Evolutionary conservation across 1,140 invertebrate species (phyloP).

Genomic region (Neodiprion lecontei): DNA sequence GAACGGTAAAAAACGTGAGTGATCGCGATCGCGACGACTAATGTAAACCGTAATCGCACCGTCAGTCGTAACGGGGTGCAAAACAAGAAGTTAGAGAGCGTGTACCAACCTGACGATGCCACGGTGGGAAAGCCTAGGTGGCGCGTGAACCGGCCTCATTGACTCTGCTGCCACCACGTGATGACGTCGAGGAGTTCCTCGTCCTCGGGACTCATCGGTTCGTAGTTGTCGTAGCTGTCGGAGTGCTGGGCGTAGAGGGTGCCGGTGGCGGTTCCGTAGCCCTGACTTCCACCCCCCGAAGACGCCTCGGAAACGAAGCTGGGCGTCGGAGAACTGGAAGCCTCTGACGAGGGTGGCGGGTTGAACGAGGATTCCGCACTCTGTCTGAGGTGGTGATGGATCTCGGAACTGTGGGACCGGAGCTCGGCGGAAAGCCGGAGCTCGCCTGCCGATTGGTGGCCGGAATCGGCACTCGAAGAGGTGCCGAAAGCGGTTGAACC

Average conservation of each 20-base stretch:
- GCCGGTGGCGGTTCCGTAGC: slow-evolving; percentile 58
- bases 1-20: no score
- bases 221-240: slow-evolving; percentile 78
- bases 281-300: slow-evolving; percentile 56
- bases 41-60: background rate
- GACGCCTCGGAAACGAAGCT: slow-evolving; percentile 80
- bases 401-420: slow-evolving; percentile 50
- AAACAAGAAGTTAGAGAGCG: background rate
- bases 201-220: slow-evolving; percentile 86
- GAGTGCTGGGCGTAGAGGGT: slow-evolving; percentile 63
- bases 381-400: slow-evolving; percentile 39
- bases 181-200: slow-evolving; percentile 90
- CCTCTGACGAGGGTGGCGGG: slow-evolving; percentile 73
- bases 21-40: background rate
- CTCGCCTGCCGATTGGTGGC: slow-evolving; percentile 27
- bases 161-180: slow-evolving; percentile 81
- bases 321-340: slow-evolving; percentile 79
- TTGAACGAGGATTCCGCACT: slow-evolving; percentile 50
- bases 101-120: slow-evolving; percentile 37
- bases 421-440: slow-evolving; percentile 35
- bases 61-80: background rate
- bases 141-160: slow-evolving; percentile 42
- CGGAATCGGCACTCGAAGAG: slow-evolving; percentile 13
- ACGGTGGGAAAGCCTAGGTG: background rate
- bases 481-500: slow-evolving; percentile 37